Evolutionary conservation across 2,888 invertebrate genomes (phyloP), one percentile per base, ranked within the genome.

Genomic region (Hypsopygia costalis): DNA sequence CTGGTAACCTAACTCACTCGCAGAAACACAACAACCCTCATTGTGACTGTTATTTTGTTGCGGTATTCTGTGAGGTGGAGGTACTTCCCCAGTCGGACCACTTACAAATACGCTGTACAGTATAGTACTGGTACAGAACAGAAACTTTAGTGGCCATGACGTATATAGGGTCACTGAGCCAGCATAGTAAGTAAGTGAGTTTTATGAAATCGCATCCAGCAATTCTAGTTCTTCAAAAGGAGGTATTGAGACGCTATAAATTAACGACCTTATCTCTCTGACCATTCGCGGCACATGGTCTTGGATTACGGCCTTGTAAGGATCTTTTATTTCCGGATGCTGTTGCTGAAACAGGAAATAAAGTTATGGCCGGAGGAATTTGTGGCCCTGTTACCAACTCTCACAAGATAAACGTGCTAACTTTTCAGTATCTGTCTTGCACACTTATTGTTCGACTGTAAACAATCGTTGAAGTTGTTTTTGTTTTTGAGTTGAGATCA

Each of bases 241-340:
- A 70, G 71, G 79, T 81, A 81, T 81, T 80, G 81, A 80, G 80
- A 76, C 72, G 72, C 77, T 72, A 81, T 81, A 81, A 81, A 81
- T 81, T 81, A 81, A 73, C 61, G 49, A 67, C 46, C 69, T 80
- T 82, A 82, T 82, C 81, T 81, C 55, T 55, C 78, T 67, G 78
- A 64, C 81, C 81, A 80, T 78, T 81, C 79, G 69, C 57, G 65
- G 79, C 81, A 80, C 78, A 81, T 80, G 81, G 62, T 71, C 69
- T 52, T 30, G 75, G 78, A 79, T 80, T 80, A 80, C 77, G 62
- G 57, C 53, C 62, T 57, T 55, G 62, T 62, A 61, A 52, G 62
- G 46, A 63, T 63, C 69, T 71, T 77, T 73, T 74, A 74, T 72
- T 75, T 77, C 74, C 41, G 40, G 36, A 44, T 30, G 42, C 48